phyloP scores from a whole-genome alignment of 2,113 vertebrate species.

The human region GRCh38 chr4:4379501-4380000 shows the following conservation, averaged over 20 bases:
- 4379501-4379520: accelerated
- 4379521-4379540: not conserved
- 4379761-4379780: accelerated
- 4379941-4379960: accelerated
- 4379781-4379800: accelerated
- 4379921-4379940: not conserved
- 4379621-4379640: not conserved
- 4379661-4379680: accelerated
- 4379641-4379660: not conserved
- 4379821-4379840: no score
- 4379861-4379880: not conserved
- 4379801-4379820: no score
- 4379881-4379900: accelerated
- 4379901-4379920: no score
- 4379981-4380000: not conserved
- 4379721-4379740: not conserved
- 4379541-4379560: accelerated
- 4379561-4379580: not conserved
- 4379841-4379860: not conserved
- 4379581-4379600: not conserved
- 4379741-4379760: not conserved
- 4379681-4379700: no score
- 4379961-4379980: not conserved
- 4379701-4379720: not conserved
- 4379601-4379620: not conserved